Percentiles rank a stretch among this genome's conserved stretches.
These are phyloP conservation scores for Lophotriccus pileatus DNA, from an alignment of 2,797 vertebrate genomes.

Conservation along the genomic window DNA sequence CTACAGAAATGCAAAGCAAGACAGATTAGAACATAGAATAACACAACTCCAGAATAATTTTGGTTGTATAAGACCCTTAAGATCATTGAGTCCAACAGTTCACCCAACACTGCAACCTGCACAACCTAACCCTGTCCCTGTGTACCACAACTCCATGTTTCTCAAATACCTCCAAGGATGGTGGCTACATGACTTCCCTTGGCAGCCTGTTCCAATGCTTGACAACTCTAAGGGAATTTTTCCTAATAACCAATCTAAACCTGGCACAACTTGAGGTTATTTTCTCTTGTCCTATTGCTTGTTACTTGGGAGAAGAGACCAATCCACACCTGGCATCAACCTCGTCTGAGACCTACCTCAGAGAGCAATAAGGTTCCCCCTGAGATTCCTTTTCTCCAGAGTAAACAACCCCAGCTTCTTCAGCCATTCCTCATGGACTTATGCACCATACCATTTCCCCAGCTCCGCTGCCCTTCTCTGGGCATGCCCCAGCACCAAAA, in stretches of 20 bases:
- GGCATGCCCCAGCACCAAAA: background rate
- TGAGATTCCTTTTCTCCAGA: background rate
- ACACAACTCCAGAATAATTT: background rate
- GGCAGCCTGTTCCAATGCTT: background rate
- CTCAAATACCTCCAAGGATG: background rate
- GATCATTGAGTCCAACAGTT: background rate
- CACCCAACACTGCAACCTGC: background rate
- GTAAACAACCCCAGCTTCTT: background rate
- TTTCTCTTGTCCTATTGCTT: background rate
- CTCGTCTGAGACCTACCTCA: background rate
- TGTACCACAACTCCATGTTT: background rate
- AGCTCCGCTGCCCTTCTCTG: fast-evolving
- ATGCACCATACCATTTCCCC: background rate
- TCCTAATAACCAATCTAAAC: background rate
- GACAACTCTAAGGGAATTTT: background rate
- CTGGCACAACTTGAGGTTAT: background rate
- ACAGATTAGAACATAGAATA: background rate
- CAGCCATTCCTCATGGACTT: background rate
- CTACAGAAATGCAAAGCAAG: background rate
- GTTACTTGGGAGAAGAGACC: background rate
- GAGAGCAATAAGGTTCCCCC: too few relatives aligned
- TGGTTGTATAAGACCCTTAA: background rate
- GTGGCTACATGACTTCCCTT: background rate
- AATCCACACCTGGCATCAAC: background rate
- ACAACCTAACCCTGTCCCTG: background rate